Percentiles rank a stretch among this genome's conserved stretches.
These are phyloP conservation scores for Drosophila santomea DNA, from an alignment of 1,140 invertebrate genomes.

Conservation along the genomic window DNA sequence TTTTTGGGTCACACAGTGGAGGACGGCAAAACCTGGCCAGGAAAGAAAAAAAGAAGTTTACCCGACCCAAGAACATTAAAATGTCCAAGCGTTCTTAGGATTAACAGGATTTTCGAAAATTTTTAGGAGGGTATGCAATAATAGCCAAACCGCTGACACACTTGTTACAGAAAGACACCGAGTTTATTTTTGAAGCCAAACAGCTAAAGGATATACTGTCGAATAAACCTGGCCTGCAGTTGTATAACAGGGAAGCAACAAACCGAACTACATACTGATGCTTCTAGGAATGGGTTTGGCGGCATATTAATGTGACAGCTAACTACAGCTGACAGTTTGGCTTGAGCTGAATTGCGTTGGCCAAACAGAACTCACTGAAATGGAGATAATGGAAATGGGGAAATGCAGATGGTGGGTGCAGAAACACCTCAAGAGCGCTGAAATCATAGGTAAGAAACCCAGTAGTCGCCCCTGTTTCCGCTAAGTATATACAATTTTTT, in stretches of 20 bases:
- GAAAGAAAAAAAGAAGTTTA: no score
- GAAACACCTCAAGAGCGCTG: slow-evolving; percentile 43
- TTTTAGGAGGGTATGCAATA: not conserved
- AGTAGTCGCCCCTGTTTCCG: not conserved
- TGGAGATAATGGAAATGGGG: no score
- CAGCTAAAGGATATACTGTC: not conserved
- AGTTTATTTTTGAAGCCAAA: not conserved
- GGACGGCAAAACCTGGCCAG: no score
- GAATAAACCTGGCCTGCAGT: not conserved
- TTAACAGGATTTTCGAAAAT: not conserved
- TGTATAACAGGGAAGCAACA: not conserved
- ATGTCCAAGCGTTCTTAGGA: no score
- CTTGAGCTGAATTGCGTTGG: no score
- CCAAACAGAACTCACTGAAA: not conserved
- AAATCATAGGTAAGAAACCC: slow-evolving; percentile 23
- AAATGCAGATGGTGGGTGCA: no score
- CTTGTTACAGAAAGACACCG: no score
- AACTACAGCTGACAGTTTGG: slow-evolving; percentile 18
- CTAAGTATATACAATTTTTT: slow-evolving; percentile 33
- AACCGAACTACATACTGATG: not conserved
- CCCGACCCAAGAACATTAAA: no score
- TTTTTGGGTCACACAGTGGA: no score
- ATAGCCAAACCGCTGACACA: no score
- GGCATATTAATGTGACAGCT: slow-evolving; percentile 5
- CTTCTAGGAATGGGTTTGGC: not conserved